Percentiles rank a stretch among this genome's conserved stretches.
phyloP scores from a whole-genome alignment of 2,797 vertebrate species.

The Sebastes diploproa region DNA sequence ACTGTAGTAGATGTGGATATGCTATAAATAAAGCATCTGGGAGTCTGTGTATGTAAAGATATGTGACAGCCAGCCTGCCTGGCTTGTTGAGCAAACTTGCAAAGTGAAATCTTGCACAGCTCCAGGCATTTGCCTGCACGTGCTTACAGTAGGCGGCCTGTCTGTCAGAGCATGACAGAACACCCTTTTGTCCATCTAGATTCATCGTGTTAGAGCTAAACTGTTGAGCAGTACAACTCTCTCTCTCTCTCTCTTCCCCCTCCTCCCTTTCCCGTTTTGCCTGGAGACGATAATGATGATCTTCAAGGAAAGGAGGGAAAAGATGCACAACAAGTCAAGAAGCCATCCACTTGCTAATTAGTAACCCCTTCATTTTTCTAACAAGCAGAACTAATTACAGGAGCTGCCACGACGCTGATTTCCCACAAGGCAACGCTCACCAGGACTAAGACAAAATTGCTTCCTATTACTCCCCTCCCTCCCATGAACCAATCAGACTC shows the following conservation, averaged over 20 bases:
- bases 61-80: no score
- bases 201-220: constrained; percentile 46
- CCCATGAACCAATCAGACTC: constrained; percentile 58
- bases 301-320: constrained; percentile 69
- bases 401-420: constrained; percentile 81
- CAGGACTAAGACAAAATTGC: constrained; percentile 69
- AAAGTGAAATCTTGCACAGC: no score
- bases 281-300: constrained; percentile 75
- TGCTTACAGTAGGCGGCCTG: no score
- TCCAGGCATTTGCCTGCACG: no score
- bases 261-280: constrained; percentile 21
- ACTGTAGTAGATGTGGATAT: no score
- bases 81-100: no score
- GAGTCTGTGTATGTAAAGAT: no score
- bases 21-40: no score
- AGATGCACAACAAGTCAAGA: constrained; percentile 79
- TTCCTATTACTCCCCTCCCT: constrained; percentile 43
- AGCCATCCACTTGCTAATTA: constrained; percentile 83
- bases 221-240: constrained; percentile 35
- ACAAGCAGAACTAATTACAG: constrained; percentile 87
- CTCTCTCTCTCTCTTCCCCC: neutral
- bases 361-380: constrained; percentile 84
- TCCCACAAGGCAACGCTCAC: constrained; percentile 77
- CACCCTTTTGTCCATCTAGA: constrained; percentile 63
- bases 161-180: no score